A percentile compares a stretch with the other conserved stretches of the same genome.
Conservation (phyloP, 2,113 vertebrate species). For the Hemichromis elongatus region DNA sequence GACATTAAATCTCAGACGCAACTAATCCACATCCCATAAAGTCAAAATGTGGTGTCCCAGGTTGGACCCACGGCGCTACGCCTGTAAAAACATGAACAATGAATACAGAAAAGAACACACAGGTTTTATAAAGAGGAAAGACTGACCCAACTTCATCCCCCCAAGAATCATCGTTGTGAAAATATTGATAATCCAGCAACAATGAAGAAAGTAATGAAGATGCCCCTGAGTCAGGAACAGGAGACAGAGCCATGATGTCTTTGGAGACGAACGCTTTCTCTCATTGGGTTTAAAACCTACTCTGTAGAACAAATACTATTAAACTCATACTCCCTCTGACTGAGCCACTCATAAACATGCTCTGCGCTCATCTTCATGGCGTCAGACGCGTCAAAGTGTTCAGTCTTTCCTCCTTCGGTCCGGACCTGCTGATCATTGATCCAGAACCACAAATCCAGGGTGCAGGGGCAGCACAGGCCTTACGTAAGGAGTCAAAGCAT, state of each 20-base stretch:
- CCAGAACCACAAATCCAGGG: conserved; percentile 26
- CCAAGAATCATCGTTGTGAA: background rate
- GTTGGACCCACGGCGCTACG: too few species aligned
- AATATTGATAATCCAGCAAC: background rate
- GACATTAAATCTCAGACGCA: too few species aligned
- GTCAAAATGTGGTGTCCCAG: too few species aligned
- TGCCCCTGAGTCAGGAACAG: background rate
- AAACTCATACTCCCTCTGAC: background rate
- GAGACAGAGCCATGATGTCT: background rate
- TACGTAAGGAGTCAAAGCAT: fast-evolving
- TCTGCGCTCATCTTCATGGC: background rate
- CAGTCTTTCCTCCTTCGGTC: fast-evolving
- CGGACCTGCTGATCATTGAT: background rate
- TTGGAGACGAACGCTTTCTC: background rate
- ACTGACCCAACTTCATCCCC: background rate
- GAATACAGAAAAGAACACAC: too few species aligned
- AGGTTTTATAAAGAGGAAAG: too few species aligned
- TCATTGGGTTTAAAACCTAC: background rate
- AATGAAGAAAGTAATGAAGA: background rate
- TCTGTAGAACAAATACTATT: background rate
- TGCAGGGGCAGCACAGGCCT: conserved; percentile 22
- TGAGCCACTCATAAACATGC: too few species aligned
- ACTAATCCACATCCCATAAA: too few species aligned
- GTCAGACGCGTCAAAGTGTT: background rate
- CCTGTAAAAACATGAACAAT: too few species aligned